These are phyloP conservation scores for Pegoplata infirma DNA, from an alignment of 2,888 invertebrate species.

Conservation along the genomic window DNA sequence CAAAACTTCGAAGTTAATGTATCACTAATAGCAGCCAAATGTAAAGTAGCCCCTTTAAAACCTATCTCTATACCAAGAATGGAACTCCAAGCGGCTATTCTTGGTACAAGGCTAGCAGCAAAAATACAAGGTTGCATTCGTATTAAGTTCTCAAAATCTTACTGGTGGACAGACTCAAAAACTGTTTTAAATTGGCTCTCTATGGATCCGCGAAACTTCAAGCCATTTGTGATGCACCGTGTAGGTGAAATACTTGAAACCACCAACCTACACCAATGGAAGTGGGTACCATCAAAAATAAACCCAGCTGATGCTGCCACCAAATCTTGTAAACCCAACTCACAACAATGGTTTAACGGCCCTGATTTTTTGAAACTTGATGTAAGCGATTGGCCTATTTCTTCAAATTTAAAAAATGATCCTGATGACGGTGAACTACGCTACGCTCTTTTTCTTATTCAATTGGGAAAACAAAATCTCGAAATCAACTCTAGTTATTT, in stretches of 20 bases:
- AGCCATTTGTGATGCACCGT: slow-evolving; percentile 1
- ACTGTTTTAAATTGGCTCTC: neutral
- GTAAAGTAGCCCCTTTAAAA: slow-evolving; percentile 15
- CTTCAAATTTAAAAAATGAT: too few relatives aligned
- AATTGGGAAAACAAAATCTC: neutral
- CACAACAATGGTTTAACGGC: neutral
- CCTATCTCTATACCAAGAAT: slow-evolving; percentile 13
- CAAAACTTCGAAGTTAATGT: neutral
- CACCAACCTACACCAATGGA: neutral
- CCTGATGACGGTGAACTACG: neutral
- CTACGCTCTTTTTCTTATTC: neutral
- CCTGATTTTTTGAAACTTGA: neutral
- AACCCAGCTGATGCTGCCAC: slow-evolving; percentile 16
- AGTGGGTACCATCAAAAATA: neutral
- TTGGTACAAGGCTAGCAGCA: neutral
- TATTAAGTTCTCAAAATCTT: neutral
- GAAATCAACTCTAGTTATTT: neutral
- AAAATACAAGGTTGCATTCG: neutral
- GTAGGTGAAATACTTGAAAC: neutral
- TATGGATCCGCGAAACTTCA: neutral
- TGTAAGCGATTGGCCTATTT: neutral
- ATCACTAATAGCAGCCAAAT: neutral
- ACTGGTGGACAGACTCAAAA: slow-evolving; percentile 1
- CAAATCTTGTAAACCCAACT: neutral
- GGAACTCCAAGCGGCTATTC: slow-evolving; percentile 6